Conservation (phyloP, 2,888 invertebrate genomes). For the Lepas anatifera region DNA sequence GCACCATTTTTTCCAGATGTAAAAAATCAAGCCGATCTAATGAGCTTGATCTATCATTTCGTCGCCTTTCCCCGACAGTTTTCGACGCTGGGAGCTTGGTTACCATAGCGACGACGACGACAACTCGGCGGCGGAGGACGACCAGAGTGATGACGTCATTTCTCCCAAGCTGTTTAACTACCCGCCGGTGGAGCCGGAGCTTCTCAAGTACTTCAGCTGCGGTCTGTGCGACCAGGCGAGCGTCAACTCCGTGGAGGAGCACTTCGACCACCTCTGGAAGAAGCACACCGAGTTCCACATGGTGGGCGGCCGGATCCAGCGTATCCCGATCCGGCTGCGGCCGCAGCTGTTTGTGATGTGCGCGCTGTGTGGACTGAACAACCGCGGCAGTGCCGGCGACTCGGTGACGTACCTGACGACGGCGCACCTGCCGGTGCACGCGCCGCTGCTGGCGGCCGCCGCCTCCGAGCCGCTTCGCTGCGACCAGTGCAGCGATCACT, state of each 20-base stretch:
- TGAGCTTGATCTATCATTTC: no score
- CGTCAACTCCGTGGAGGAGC: background rate
- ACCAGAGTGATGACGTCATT: background rate
- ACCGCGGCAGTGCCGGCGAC: background rate
- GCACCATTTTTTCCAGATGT: no score
- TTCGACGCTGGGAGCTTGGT: background rate
- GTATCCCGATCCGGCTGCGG: constrained; percentile 1
- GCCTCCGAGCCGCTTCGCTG: background rate
- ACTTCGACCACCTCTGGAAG: constrained; percentile 1
- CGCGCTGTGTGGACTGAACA: constrained; percentile 6
- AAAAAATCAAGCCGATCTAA: no score
- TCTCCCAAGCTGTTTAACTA: background rate
- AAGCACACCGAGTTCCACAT: background rate
- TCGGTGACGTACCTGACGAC: background rate
- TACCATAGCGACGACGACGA: background rate
- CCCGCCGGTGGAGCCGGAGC: constrained; percentile 1
- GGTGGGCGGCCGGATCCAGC: constrained; percentile 6
- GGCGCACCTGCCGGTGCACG: background rate
- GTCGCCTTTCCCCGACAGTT: no score
- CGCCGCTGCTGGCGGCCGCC: background rate
- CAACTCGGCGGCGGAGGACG: background rate
- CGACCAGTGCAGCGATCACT: background rate
- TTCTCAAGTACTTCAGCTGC: constrained; percentile 7
- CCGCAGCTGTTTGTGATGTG: constrained; percentile 11
- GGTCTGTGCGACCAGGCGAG: background rate